phyloP scores from a whole-genome alignment of 2,113 vertebrate genomes.

The Xenopus borealis region DNA sequence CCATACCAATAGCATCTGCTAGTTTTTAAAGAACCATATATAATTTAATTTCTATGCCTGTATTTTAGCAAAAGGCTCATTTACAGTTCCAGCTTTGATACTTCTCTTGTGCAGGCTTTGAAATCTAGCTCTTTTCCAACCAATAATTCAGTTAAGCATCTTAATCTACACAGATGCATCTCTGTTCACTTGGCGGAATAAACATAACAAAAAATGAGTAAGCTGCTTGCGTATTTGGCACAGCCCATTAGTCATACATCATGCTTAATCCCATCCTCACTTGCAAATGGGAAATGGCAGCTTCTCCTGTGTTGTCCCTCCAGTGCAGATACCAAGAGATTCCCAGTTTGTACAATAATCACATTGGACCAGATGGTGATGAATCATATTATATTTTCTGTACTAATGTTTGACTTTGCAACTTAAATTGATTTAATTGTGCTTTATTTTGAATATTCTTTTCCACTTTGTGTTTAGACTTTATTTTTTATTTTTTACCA shows the following conservation, averaged over 20 bases:
- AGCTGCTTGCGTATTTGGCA: conserved; percentile 49
- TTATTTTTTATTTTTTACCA: too few species aligned
- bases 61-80: too few species aligned
- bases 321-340: conserved; percentile 60
- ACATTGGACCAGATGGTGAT: conserved; percentile 72
- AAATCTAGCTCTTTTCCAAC: conserved; percentile 25
- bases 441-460: conserved; percentile 25
- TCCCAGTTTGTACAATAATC: conserved; percentile 62
- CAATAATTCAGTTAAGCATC: conserved; percentile 44
- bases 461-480: conserved; percentile 5
- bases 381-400: conserved; percentile 55
- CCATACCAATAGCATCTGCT: too few species aligned
- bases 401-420: conserved; percentile 55
- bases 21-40: too few species aligned
- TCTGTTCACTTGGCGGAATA: conserved; percentile 47
- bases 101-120: too few species aligned
- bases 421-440: conserved; percentile 34
- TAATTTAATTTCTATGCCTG: too few species aligned
- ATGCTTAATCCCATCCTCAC: conserved; percentile 53
- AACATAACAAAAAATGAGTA: conserved; percentile 44
- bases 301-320: conserved; percentile 61
- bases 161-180: conserved; percentile 47
- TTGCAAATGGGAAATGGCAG: conserved; percentile 62
- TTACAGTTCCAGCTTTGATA: too few species aligned
- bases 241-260: conserved; percentile 48